Base-by-base conservation (phyloP, 1,140 invertebrate species). In the Maconellicoccus hirsutus region DNA sequence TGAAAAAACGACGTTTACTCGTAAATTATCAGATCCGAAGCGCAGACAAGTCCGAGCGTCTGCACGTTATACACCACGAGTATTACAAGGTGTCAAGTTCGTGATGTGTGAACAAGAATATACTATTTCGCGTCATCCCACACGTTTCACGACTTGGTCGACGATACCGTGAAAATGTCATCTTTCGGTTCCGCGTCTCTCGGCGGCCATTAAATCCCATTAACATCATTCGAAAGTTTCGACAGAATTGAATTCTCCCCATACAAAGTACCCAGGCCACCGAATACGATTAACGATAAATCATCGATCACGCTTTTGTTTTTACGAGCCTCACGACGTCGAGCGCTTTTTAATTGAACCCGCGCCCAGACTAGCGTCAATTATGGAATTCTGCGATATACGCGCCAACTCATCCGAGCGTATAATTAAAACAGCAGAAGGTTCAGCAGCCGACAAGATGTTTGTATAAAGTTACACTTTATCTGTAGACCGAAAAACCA, bases 31-130 rank as follows among this genome's bases (percentile, higher is more conserved):
- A 52, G 42, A 52, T 52, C n/a, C n/a, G 16, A 8, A 52, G 6
- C n/a, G 42, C n/a, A 52, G 42, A 52, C 42, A 52, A 52, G 42
- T 52, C 42, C 42, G n/a, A 52, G 6, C n/a, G 42, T 52, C 42
- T 52, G 42, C 42, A 52, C 42, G 42, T 52, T 52, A 52, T 52
- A 16, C 16, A 16, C 6, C n/a, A 52, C 29, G 29, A 52, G 42
- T 52, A 52, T 12, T 52, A 52, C n/a, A n/a, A 52, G 42, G 42
- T 52, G 42, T 52, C 42, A 52, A 52, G 42, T 52, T 52, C 42
- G 42, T 52, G 42, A 52, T 52, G 42, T 52, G 42, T 52, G 42
- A 52, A 52, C 42, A 52, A 52, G 42, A 52, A 14, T 52, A 52
- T 52, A 52, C 42, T 52, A 52, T 52, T 52, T 16, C 42, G 42